Evolutionary conservation across 2,113 vertebrate species (phyloP).

Genomic region (Heterotilapia buettikoferi): DNA sequence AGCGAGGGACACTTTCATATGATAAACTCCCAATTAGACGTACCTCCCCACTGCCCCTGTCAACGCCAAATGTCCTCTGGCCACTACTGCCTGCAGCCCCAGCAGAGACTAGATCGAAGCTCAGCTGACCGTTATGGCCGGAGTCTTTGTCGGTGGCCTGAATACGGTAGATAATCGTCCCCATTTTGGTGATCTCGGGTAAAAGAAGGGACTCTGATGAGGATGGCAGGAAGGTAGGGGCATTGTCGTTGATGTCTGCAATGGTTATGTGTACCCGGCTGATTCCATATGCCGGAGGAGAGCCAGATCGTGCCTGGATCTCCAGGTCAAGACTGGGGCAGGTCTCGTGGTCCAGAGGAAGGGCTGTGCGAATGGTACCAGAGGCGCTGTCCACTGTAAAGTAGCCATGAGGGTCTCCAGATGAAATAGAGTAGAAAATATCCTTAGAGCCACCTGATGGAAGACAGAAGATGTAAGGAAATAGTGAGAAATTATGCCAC

Average conservation of each 20-base stretch:
- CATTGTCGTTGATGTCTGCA: slow-evolving; percentile 88
- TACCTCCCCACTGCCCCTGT: slow-evolving; percentile 81
- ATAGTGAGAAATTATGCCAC: background rate
- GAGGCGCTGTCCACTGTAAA: slow-evolving; percentile 82
- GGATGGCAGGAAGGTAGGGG: slow-evolving; percentile 77
- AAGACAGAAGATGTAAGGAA: background rate
- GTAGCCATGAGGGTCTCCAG: slow-evolving; percentile 87
- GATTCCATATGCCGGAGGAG: slow-evolving; percentile 83
- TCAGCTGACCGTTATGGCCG: slow-evolving; percentile 83
- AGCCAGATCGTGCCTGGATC: slow-evolving; percentile 84
- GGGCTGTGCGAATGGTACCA: slow-evolving; percentile 79
- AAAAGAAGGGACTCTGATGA: slow-evolving; percentile 87
- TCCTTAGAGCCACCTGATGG: slow-evolving; percentile 76
- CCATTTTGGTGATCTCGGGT: slow-evolving; percentile 82
- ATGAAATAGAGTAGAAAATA: slow-evolving; percentile 85
- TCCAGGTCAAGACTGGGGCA: slow-evolving; percentile 81
- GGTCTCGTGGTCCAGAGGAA: slow-evolving; percentile 85
- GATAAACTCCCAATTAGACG: slow-evolving; percentile 75
- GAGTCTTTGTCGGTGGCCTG: slow-evolving; percentile 84
- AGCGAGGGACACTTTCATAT: slow-evolving; percentile 72
- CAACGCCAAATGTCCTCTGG: slow-evolving; percentile 79
- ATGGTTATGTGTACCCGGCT: slow-evolving; percentile 81
- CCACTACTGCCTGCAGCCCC: slow-evolving; percentile 68
- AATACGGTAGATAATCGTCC: slow-evolving; percentile 80
- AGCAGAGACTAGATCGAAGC: slow-evolving; percentile 77